A percentile compares a stretch with the other conserved stretches of the same genome.
Evolutionary conservation across 2,113 vertebrate genomes (phyloP).

Genomic region (Cavia aperea): DNA sequence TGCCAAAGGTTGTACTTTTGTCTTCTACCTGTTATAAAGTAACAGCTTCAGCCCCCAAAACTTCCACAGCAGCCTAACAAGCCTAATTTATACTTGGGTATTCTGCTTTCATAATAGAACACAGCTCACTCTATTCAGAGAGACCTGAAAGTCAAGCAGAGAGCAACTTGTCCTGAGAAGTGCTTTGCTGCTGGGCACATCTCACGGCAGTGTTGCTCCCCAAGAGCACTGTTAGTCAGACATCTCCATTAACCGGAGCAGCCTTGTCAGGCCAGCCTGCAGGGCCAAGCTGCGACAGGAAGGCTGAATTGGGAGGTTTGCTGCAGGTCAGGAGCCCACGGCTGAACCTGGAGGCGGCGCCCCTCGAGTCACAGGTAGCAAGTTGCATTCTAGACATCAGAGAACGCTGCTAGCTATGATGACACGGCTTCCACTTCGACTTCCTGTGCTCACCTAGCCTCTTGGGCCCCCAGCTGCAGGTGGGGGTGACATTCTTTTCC

Average conservation of each 20-base stretch:
- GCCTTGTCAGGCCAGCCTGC: not conserved
- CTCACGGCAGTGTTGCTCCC: not conserved
- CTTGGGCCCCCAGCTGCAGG: not conserved
- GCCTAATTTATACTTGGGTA: fast-evolving
- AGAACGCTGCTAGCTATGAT: not conserved
- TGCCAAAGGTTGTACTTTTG: not conserved
- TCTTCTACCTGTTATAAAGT: not conserved
- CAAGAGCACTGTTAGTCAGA: not conserved
- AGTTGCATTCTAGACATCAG: not conserved
- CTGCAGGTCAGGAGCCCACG: not conserved
- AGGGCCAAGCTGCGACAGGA: not conserved
- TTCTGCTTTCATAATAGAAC: not conserved
- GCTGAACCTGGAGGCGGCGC: not conserved
- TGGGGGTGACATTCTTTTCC: too few relatives aligned
- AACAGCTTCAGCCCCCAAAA: not conserved
- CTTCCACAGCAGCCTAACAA: not conserved
- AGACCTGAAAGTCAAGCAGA: not conserved
- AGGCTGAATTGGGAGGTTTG: not conserved
- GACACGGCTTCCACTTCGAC: not conserved
- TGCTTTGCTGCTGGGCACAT: not conserved
- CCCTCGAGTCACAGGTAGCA: not conserved
- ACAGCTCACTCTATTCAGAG: not conserved
- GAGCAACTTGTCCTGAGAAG: not conserved
- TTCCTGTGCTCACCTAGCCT: not conserved
- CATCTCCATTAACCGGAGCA: fast-evolving